Evolutionary conservation across 2,797 vertebrate genomes (phyloP), one percentile per base, ranked within the genome.

Genomic region (Halcyon smyrnensis): DNA sequence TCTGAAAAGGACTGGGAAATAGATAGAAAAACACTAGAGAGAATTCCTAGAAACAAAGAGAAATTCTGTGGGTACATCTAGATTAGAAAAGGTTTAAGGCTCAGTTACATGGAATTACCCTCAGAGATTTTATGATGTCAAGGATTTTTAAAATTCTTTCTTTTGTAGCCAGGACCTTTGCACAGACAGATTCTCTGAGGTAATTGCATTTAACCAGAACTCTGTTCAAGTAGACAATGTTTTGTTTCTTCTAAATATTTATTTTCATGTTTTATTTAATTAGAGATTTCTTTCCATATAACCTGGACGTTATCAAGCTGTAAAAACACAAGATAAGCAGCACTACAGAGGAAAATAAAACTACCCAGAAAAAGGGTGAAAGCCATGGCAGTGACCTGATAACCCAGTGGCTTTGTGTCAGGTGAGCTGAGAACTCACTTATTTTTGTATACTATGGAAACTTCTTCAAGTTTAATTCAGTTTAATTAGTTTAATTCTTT

Each of bases 1-100:
- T 11, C 28, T 73, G 41, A 70, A 53, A 51, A 73, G 3, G 10
- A 48, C 8, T 39, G 3, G 14, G 5, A 64, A 74, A 74, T 48
- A 41, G 2, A 19, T 50, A 36, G 32, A 53, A 62, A 77, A 77
- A 39, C 15, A 25, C 12, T 34, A 37, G 8, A 6, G 1, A 60
- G 20, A 54, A 50, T 65, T 73, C 43, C 27, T 45, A 76, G 45
- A 51, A 88, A 24, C 0, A 53, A 24, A 60, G n/a, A 68, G 0
- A 28, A 76, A 36, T 43, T 81, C 3, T 65, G 45, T 69, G 34
- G 20, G 21, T 77, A 53, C n/a, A n/a, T 59, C 79, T 10, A 92
- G 83, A 89, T 84, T 68, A 80, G 57, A 90, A 95, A 96, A 93
- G 19, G 67, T 77, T 95, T 94, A 90, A 91, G 74, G 71, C 67